phyloP scores from a whole-genome alignment of 2,888 invertebrate genomes.

The Melitaea athalia region DNA sequence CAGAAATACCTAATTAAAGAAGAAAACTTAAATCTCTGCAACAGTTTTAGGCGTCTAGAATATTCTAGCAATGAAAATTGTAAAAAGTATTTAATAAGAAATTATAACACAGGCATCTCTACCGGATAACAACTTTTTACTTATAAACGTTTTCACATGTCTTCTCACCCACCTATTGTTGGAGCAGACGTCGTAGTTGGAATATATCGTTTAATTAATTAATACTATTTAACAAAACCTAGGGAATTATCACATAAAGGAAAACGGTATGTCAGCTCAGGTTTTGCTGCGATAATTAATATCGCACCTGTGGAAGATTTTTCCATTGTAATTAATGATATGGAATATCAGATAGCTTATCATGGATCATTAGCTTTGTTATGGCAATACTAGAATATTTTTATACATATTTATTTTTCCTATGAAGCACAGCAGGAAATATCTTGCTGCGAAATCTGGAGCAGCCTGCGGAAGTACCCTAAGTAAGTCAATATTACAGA shows the following conservation, averaged over 20 bases:
- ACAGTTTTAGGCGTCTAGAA: neutral
- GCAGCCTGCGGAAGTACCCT: too few relatives aligned
- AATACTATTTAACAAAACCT: constrained; percentile 17
- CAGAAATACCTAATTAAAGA: too few relatives aligned
- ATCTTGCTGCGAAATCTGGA: too few relatives aligned
- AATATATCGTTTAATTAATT: constrained; percentile 23
- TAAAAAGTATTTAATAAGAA: neutral
- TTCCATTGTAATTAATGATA: constrained; percentile 18
- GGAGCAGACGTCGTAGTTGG: neutral
- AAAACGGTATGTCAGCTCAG: constrained; percentile 27
- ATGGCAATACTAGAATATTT: neutral
- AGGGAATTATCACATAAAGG: constrained; percentile 21
- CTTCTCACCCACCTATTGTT: constrained; percentile 32
- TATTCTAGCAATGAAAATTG: neutral
- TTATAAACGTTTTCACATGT: constrained; percentile 31
- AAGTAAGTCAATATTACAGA: too few relatives aligned
- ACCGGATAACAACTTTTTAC: constrained; percentile 22
- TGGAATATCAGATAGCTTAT: constrained; percentile 5
- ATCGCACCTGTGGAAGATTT: constrained; percentile 15
- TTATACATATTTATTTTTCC: too few relatives aligned
- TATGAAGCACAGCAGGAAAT: too few relatives aligned
- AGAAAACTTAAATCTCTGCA: too few relatives aligned
- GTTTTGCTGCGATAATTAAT: constrained; percentile 10
- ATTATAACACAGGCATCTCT: neutral
- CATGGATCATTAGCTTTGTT: neutral